Percentiles rank a stretch among this genome's conserved stretches.
phyloP scores from a whole-genome alignment of 2,888 invertebrate genomes.

The Stictocephala bisonia region DNA sequence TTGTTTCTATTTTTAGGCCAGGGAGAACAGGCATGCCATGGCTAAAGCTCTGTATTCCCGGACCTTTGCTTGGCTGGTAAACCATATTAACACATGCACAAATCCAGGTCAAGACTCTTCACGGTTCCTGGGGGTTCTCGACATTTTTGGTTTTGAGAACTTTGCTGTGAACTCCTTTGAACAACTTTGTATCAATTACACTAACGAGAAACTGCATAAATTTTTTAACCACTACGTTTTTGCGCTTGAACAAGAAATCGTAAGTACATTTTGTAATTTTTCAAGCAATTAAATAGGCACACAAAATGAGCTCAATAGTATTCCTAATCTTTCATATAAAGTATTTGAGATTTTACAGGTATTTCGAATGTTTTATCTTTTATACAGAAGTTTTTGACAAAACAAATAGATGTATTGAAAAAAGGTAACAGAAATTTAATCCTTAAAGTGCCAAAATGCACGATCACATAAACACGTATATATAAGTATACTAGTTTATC shows the following conservation, averaged over 20 bases:
- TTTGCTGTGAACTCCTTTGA: slow-evolving; percentile 91
- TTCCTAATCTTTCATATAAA: too few species aligned
- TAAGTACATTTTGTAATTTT: slow-evolving; percentile 69
- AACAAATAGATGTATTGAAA: too few species aligned
- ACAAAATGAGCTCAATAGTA: too few species aligned
- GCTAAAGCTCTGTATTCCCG: slow-evolving; percentile 90
- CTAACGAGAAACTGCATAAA: slow-evolving; percentile 93
- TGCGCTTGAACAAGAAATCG: slow-evolving; percentile 92
- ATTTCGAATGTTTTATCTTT: too few species aligned
- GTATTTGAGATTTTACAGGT: too few species aligned
- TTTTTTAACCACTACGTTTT: slow-evolving; percentile 98
- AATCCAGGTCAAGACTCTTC: slow-evolving; percentile 87
- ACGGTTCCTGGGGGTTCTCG: slow-evolving; percentile 86
- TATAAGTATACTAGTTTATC: too few species aligned
- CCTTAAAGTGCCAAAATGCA: too few species aligned
- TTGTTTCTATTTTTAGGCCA: slow-evolving; percentile 75
- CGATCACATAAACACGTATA: too few species aligned
- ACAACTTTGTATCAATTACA: slow-evolving; percentile 93
- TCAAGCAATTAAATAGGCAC: too few species aligned
- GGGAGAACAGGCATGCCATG: slow-evolving; percentile 94
- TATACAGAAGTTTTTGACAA: too few species aligned
- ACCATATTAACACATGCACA: slow-evolving; percentile 91
- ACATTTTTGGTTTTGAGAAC: slow-evolving; percentile 96
- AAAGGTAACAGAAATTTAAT: too few species aligned
- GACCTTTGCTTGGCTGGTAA: slow-evolving; percentile 92